A percentile compares a stretch with the other conserved stretches of the same genome.
phyloP scores from a whole-genome alignment of 2,113 vertebrate species.

The Cepphus grylle region DNA sequence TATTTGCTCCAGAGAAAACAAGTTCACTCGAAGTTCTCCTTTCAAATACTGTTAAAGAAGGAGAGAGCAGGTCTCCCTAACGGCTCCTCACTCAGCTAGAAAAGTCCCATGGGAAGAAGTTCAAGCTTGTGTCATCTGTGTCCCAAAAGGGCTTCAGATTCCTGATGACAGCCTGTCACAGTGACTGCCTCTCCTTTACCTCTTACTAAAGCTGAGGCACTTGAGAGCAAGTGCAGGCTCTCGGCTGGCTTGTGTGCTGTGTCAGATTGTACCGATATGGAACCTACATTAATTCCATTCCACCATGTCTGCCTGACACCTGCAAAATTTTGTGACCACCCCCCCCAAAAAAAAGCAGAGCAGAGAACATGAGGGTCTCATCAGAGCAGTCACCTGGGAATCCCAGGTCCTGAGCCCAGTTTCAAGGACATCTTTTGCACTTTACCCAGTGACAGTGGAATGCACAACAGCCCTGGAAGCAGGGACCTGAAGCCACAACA shows the following conservation, averaged over 20 bases:
- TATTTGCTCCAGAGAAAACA: not conserved
- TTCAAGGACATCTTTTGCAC: not conserved
- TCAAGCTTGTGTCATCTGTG: not conserved
- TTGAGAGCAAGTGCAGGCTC: not conserved
- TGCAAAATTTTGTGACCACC: not conserved
- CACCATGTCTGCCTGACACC: not conserved
- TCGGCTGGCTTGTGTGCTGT: not conserved
- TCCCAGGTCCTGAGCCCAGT: not conserved
- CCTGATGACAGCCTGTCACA: not conserved
- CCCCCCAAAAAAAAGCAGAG: not conserved
- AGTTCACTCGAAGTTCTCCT: not conserved
- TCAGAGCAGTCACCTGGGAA: not conserved
- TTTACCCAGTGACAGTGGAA: not conserved
- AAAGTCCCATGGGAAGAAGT: not conserved
- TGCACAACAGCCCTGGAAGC: not conserved
- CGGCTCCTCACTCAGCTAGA: not conserved
- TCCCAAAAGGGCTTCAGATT: not conserved
- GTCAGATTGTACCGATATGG: not conserved
- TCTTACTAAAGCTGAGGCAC: not conserved
- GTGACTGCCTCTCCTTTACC: not conserved
- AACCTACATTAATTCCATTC: not conserved
- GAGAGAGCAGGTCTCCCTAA: not conserved
- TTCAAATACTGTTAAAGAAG: not conserved
- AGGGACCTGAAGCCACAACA: not conserved
- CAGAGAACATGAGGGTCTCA: not conserved